These are phyloP conservation scores for Heliconius hortense DNA, from an alignment of 2,888 invertebrate species.

Conservation along the genomic window DNA sequence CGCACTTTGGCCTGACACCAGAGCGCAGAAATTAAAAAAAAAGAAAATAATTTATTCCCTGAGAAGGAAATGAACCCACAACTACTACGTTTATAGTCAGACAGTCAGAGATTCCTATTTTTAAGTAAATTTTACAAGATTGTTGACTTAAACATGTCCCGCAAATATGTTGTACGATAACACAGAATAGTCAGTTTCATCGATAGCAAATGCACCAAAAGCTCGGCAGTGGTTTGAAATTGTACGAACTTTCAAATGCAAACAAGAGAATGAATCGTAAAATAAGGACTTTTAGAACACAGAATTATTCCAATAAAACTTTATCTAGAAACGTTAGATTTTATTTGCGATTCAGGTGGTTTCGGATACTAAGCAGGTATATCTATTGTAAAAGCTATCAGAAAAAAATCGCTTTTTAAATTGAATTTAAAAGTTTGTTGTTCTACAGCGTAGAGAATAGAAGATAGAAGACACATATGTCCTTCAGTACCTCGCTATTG, in stretches of 20 bases:
- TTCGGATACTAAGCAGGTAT: background rate
- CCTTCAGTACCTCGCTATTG: too few species aligned
- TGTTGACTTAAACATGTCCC: background rate
- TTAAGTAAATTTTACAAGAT: background rate
- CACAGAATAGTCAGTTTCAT: background rate
- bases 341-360: too few species aligned
- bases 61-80: too few species aligned
- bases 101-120: background rate
- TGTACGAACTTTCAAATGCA: constrained; percentile 12
- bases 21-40: too few species aligned
- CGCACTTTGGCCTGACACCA: too few species aligned
- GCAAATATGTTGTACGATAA: background rate
- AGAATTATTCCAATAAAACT: constrained; percentile 14
- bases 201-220: constrained; percentile 6
- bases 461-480: too few species aligned
- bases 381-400: background rate
- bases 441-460: too few species aligned
- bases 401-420: background rate
- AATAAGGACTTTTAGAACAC: background rate
- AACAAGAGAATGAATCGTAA: constrained; percentile 11
- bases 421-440: background rate
- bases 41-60: too few species aligned
- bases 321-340: background rate
- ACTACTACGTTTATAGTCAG: too few species aligned
- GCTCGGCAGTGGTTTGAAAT: background rate